Evolutionary conservation across 2,888 invertebrate genomes (phyloP).

Genomic region (Nephrotoma appendiculata): DNA sequence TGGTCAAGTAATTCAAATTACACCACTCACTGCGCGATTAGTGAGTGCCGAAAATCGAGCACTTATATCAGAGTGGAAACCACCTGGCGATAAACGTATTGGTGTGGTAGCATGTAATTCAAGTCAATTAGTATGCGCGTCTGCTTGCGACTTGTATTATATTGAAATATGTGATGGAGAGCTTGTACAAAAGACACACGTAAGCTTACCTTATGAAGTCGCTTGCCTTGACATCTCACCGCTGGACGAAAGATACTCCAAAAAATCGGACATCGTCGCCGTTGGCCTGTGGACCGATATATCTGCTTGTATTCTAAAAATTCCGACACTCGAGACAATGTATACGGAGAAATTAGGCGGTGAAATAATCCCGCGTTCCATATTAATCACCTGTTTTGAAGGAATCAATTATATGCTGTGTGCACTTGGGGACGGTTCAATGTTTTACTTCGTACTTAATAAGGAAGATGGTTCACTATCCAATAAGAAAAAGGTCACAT

Average conservation of each 20-base stretch:
- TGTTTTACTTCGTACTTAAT: slow-evolving; percentile 88
- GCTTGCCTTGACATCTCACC: slow-evolving; percentile 93
- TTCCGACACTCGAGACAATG: slow-evolving; percentile 67
- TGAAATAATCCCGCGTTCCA: slow-evolving; percentile 93
- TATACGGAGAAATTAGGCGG: slow-evolving; percentile 82
- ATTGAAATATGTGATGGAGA: slow-evolving; percentile 53
- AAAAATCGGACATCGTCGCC: slow-evolving; percentile 57
- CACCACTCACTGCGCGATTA: slow-evolving; percentile 55
- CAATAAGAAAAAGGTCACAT: slow-evolving; percentile 88
- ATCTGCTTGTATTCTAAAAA: slow-evolving; percentile 68
- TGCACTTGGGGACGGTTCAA: slow-evolving; percentile 93
- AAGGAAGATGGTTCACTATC: slow-evolving; percentile 55
- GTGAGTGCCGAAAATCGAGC: slow-evolving; percentile 51
- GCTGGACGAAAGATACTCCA: slow-evolving; percentile 42
- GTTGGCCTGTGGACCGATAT: slow-evolving; percentile 97
- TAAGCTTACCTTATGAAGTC: slow-evolving; percentile 80
- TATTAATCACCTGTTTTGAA: slow-evolving; percentile 89
- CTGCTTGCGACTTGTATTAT: slow-evolving; percentile 75
- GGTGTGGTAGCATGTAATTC: slow-evolving; percentile 78
- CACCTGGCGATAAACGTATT: slow-evolving; percentile 55
- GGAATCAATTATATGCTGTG: slow-evolving; percentile 77
- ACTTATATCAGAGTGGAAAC: slow-evolving; percentile 57
- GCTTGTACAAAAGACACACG: slow-evolving; percentile 47
- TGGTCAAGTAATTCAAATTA: slow-evolving; percentile 59
- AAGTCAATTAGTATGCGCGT: slow-evolving; percentile 66